Evolutionary conservation across 2,888 invertebrate genomes (phyloP).

Genomic region (Dynastes maya): DNA sequence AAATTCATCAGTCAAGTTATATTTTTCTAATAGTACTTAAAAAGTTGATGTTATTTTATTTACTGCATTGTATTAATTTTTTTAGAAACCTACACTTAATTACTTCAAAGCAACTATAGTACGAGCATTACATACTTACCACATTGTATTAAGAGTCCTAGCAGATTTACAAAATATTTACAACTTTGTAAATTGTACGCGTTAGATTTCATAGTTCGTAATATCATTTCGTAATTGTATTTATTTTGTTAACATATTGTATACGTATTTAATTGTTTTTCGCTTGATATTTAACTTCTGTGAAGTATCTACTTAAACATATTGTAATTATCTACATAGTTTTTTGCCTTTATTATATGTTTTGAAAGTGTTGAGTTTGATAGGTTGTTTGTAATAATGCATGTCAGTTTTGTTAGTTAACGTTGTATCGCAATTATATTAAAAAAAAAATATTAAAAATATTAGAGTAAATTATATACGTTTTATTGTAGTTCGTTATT

Average conservation of each 20-base stretch:
- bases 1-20: background rate
- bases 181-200: slow-evolving; percentile 42
- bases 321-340: slow-evolving; percentile 28
- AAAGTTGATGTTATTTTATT: background rate
- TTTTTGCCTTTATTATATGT: slow-evolving; percentile 31
- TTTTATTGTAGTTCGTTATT: slow-evolving; percentile 2
- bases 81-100: slow-evolving; percentile 1
- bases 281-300: slow-evolving; percentile 37
- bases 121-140: slow-evolving; percentile 33
- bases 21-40: slow-evolving; percentile 22
- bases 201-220: slow-evolving; percentile 37
- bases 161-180: slow-evolving; percentile 41
- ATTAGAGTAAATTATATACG: slow-evolving; percentile 13
- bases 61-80: background rate
- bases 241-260: slow-evolving; percentile 43
- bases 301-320: slow-evolving; percentile 37
- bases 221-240: slow-evolving; percentile 1
- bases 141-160: slow-evolving; percentile 31
- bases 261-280: slow-evolving; percentile 19
- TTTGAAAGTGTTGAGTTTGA: slow-evolving; percentile 29
- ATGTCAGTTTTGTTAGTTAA: slow-evolving; percentile 43
- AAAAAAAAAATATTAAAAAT: slow-evolving; percentile 36
- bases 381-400: slow-evolving; percentile 44
- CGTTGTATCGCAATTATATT: slow-evolving; percentile 39
- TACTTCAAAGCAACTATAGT: slow-evolving; percentile 13